Conservation (phyloP, 2,888 invertebrate species). For the Eurytoma adleriae region DNA sequence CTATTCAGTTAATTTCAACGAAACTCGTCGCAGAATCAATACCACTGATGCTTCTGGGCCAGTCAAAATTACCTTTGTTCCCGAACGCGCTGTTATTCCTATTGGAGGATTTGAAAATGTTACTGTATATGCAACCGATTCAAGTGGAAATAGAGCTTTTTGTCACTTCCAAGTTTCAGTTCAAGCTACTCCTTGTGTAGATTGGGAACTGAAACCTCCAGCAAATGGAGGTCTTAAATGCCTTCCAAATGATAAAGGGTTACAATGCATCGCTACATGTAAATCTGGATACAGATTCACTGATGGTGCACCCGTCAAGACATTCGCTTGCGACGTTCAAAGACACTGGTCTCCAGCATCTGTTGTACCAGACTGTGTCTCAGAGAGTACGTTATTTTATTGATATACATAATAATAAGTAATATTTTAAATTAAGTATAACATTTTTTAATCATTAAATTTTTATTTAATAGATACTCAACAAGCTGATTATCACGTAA, state of each 20-base stretch:
- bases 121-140: slow-evolving; percentile 91
- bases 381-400: slow-evolving; percentile 83
- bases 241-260: slow-evolving; percentile 87
- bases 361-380: slow-evolving; percentile 96
- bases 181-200: slow-evolving; percentile 95
- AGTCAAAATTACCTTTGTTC: slow-evolving; percentile 86
- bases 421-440: not conserved
- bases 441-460: slow-evolving; percentile 21
- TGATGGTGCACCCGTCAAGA: slow-evolving; percentile 91
- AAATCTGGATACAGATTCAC: slow-evolving; percentile 93
- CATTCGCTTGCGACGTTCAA: slow-evolving; percentile 89
- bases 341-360: slow-evolving; percentile 91
- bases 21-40: slow-evolving; percentile 89
- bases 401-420: slow-evolving; percentile 1
- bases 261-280: slow-evolving; percentile 93
- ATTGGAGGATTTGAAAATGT: slow-evolving; percentile 94
- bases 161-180: slow-evolving; percentile 96
- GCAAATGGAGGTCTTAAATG: slow-evolving; percentile 93
- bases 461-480: slow-evolving; percentile 84
- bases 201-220: slow-evolving; percentile 94
- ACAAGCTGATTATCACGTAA: slow-evolving; percentile 95
- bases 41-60: slow-evolving; percentile 93
- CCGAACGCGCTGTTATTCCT: slow-evolving; percentile 88
- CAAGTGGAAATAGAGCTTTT: slow-evolving; percentile 90
- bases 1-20: slow-evolving; percentile 94